phyloP scores from a whole-genome alignment of 1,140 invertebrate species.

The Pogonomyrmex barbatus region DNA sequence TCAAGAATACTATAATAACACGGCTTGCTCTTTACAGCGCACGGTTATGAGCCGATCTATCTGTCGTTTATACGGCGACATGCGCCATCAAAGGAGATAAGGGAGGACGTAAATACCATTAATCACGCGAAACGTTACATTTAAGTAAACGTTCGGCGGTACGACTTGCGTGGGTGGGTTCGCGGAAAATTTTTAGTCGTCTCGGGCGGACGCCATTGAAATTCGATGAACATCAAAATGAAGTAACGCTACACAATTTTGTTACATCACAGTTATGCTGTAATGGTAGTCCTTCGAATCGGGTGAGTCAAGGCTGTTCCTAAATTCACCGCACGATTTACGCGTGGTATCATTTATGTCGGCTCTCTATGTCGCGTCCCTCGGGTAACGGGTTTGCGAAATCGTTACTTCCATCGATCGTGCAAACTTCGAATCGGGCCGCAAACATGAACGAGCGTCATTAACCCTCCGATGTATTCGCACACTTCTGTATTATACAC shows the following conservation, averaged over 20 bases:
- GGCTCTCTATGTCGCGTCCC: background rate
- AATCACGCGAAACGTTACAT: constrained; percentile 26
- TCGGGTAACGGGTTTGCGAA: constrained; percentile 28
- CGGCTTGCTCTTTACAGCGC: constrained; percentile 13
- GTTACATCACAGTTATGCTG: constrained; percentile 30
- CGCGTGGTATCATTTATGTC: constrained; percentile 26
- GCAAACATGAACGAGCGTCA: constrained; percentile 1
- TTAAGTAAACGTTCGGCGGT: constrained; percentile 34
- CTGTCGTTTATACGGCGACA: constrained; percentile 3
- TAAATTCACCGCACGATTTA: constrained; percentile 9
- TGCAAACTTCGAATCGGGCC: constrained; percentile 26
- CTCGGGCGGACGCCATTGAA: constrained; percentile 18
- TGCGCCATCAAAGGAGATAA: constrained; percentile 10
- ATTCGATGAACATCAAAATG: constrained; percentile 55
- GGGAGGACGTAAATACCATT: constrained; percentile 16
- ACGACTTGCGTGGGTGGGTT: background rate
- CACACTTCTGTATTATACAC: constrained; percentile 21
- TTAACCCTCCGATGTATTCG: constrained; percentile 24
- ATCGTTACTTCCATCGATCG: constrained; percentile 47
- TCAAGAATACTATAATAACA: constrained; percentile 26
- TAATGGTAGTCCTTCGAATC: background rate
- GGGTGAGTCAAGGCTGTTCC: background rate
- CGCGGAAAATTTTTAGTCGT: constrained; percentile 16
- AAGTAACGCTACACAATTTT: constrained; percentile 42
- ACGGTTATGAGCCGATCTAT: constrained; percentile 24